Conservation (phyloP, 1,140 invertebrate species). For the Agrilus planipennis region DNA sequence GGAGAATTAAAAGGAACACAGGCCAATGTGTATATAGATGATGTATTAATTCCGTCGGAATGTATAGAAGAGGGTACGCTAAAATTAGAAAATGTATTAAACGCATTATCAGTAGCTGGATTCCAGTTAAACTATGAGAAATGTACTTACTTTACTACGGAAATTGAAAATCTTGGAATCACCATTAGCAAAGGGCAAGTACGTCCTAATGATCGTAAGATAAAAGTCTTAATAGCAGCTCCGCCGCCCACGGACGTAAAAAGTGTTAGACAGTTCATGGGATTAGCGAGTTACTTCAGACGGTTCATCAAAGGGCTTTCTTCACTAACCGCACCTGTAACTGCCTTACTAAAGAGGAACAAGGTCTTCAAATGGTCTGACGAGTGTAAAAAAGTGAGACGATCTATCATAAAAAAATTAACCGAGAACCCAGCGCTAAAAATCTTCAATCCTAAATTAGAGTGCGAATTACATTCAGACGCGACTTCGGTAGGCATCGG, state of each 20-base stretch:
- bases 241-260: slow-evolving; percentile 21
- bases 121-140: slow-evolving; percentile 17
- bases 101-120: slow-evolving; percentile 8
- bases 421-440: slow-evolving; percentile 20
- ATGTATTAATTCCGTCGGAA: slow-evolving; percentile 24
- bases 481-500: slow-evolving; percentile 25
- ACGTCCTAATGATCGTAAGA: slow-evolving; percentile 19
- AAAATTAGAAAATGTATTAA: slow-evolving; percentile 14
- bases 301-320: slow-evolving; percentile 26
- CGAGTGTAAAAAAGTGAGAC: slow-evolving; percentile 21
- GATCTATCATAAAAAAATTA: slow-evolving; percentile 11
- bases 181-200: slow-evolving; percentile 13
- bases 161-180: slow-evolving; percentile 23
- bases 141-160: slow-evolving; percentile 22
- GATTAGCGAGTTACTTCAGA: slow-evolving; percentile 23
- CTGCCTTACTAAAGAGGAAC: slow-evolving; percentile 23
- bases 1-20: slow-evolving; percentile 15
- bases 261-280: slow-evolving; percentile 25
- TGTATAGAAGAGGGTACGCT: slow-evolving; percentile 15
- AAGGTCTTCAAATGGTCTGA: slow-evolving; percentile 14
- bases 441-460: slow-evolving; percentile 24
- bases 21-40: slow-evolving; percentile 19
- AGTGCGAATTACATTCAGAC: slow-evolving; percentile 29
- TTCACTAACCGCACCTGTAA: slow-evolving; percentile 23
- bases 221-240: slow-evolving; percentile 18